Percentiles rank a stretch among this genome's conserved stretches.
phyloP scores from a whole-genome alignment of 2,113 vertebrate species.

The Thinocorus orbignyianus region DNA sequence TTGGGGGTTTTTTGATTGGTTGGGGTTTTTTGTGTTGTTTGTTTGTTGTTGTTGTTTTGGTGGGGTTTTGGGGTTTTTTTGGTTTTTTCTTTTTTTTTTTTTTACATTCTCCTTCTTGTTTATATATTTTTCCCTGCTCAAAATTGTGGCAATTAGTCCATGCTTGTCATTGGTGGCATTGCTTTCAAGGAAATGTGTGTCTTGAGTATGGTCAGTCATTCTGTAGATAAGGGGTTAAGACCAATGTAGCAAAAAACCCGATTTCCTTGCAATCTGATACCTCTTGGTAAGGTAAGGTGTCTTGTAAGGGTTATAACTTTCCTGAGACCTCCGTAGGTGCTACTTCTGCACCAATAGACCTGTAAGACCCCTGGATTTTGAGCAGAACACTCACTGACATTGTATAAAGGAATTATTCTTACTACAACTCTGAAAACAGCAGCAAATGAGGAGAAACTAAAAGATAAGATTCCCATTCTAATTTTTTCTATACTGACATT shows the following conservation, averaged over 20 bases:
- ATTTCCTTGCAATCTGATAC: background rate
- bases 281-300: background rate
- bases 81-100: too few relatives aligned
- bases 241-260: background rate
- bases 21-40: too few relatives aligned
- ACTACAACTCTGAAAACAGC: background rate
- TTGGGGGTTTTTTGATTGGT: too few relatives aligned
- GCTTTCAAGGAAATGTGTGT: background rate
- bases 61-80: too few relatives aligned
- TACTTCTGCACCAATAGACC: background rate
- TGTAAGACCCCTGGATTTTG: background rate
- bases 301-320: background rate
- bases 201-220: background rate
- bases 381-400: background rate
- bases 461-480: background rate
- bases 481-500: background rate
- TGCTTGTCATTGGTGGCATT: background rate
- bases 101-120: background rate
- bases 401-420: background rate
- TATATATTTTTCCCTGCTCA: background rate
- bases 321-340: background rate
- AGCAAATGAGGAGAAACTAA: background rate
- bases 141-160: background rate
- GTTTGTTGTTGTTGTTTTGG: too few relatives aligned
- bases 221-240: background rate